phyloP scores from a whole-genome alignment of 2,113 vertebrate species.

The Clarias macrocephalus region DNA sequence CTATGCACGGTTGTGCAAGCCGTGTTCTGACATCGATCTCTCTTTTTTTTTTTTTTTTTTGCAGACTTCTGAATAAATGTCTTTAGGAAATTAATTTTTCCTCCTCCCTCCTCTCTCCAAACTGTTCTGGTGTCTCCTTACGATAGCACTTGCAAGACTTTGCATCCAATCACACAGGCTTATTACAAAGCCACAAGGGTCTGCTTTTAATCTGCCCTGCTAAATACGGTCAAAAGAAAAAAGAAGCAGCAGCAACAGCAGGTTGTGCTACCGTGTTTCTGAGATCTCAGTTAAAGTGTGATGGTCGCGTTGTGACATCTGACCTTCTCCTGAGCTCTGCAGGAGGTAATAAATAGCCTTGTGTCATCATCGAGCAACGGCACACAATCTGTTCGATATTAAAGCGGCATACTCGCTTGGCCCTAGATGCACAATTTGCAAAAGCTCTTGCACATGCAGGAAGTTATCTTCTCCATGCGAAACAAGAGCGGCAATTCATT shows the following conservation, averaged over 20 bases:
- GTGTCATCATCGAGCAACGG: constrained; percentile 4
- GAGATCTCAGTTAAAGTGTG: too few relatives aligned
- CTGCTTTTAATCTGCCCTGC: constrained; percentile 24
- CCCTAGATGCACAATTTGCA: constrained; percentile 5
- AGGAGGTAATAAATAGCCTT: constrained; percentile 45
- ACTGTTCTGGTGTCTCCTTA: constrained; percentile 43
- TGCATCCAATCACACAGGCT: background rate
- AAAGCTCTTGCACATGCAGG: constrained; percentile 32
- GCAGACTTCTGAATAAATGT: constrained; percentile 56
- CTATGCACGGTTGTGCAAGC: constrained; percentile 41
- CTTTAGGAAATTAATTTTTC: background rate
- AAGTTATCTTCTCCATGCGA: constrained; percentile 20
- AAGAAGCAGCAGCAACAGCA: background rate
- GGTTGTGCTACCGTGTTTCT: background rate
- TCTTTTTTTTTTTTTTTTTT: constrained; percentile 19
- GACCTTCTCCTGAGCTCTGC: background rate
- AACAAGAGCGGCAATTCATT: constrained; percentile 22
- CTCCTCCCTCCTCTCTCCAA: background rate
- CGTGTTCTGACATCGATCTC: constrained; percentile 50
- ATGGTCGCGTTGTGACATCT: background rate
- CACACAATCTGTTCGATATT: constrained; percentile 43
- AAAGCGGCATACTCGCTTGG: constrained; percentile 27
- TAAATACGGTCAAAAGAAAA: background rate
- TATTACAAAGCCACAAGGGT: constrained; percentile 1
- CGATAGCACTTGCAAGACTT: constrained; percentile 23